Percentiles rank a stretch among this genome's conserved stretches.
phyloP scores from a whole-genome alignment of 2,797 vertebrate species.

The Bradypodion pumilum region DNA sequence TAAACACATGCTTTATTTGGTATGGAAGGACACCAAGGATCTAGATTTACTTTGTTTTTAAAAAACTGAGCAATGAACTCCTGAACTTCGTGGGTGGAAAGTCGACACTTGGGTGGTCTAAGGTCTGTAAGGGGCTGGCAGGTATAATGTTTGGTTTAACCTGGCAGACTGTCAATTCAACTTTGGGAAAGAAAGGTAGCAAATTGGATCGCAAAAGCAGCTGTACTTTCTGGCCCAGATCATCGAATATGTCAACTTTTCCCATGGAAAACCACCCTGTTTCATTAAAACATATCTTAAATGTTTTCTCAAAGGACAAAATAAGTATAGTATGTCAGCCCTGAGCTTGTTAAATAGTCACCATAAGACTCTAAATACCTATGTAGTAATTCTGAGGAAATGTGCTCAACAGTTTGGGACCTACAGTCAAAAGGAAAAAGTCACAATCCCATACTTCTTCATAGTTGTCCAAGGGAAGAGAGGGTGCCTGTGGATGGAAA shows the following conservation, averaged over 20 bases:
- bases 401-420: neutral
- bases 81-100: constrained; percentile 66
- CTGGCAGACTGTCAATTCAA: constrained; percentile 55
- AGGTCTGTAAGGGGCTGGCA: constrained; percentile 46
- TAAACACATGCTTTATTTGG: constrained; percentile 63
- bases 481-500: neutral
- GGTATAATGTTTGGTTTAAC: constrained; percentile 47
- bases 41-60: constrained; percentile 28
- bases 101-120: constrained; percentile 63
- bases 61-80: constrained; percentile 47
- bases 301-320: neutral
- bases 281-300: constrained; percentile 33
- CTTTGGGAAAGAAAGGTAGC: constrained; percentile 9
- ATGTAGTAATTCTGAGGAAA: neutral
- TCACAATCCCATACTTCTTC: neutral
- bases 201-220: constrained; percentile 54
- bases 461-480: neutral
- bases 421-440: neutral
- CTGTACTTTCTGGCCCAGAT: constrained; percentile 51
- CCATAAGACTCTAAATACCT: neutral
- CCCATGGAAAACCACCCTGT: constrained; percentile 20
- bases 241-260: constrained; percentile 39
- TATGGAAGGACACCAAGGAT: constrained; percentile 66
- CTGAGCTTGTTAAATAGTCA: neutral
- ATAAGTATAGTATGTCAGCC: constrained; percentile 30